Base-by-base conservation (phyloP, 2,113 vertebrate genomes). In the Arothron firmamentum region DNA sequence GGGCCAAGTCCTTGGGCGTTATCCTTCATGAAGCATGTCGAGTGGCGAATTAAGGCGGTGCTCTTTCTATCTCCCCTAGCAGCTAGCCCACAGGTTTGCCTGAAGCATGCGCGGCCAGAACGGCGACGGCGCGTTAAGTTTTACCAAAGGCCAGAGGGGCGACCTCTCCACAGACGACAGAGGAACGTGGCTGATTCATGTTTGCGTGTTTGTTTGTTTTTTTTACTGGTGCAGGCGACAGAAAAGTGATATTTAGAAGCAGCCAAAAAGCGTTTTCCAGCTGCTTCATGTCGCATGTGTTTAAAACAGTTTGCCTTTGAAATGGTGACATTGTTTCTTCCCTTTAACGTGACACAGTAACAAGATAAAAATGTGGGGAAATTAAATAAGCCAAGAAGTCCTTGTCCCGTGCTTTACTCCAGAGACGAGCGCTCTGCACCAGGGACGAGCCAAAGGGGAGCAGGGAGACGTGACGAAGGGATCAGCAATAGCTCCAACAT, bases 21-120 rank as follows among this genome's bases (percentile, higher is more conserved):
- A 79, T 80, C 62, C 51, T 72, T 70, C 61, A 67, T 56, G 63
- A 77, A 60, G 63, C 49, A 64, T 76, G 75, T 76, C 62, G 72
- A 74, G 56, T 77, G 65, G 72, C 74, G 65, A 61, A 59, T 89
- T 90, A 90, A 90, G 89, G 87, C 88, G 87, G 87, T 87, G 85
- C 81, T 88, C 75, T 53, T 62, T 75, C 4, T 80, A 64, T 72
- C 34, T 38, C 8, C 11, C 11, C 34, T 38, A 38, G 34, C 34
- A 38, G 34, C 34, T 38, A 38, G 34, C 34, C 11, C 3, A 3
- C 34, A 38, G 34, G 34, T 38, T 38, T 38, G 34, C 34, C 34
- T 12, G 10, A 38, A 38, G 34, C 34, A 38, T 11, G 34, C 34
- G 34, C 10, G 34, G 10, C 11, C 9, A 38, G 34, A 38, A 38